Evolutionary conservation across 2,888 invertebrate genomes (phyloP).

Genomic region (Perithous albicinctus): DNA sequence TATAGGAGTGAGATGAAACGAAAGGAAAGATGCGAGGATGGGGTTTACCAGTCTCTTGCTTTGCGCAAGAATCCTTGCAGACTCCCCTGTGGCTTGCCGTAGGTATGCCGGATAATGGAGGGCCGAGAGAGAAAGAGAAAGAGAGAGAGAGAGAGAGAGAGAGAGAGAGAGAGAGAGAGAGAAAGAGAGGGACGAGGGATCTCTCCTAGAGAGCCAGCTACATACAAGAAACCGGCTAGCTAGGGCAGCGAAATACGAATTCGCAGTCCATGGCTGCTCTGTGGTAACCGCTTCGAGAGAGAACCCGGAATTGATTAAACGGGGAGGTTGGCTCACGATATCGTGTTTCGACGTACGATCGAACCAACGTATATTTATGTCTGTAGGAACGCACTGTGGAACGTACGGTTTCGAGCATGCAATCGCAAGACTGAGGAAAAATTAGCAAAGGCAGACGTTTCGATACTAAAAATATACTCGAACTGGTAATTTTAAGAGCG

Average conservation of each 20-base stretch:
- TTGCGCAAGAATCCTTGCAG: conserved; percentile 64
- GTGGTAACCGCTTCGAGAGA: conserved; percentile 25
- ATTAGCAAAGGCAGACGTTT: not conserved
- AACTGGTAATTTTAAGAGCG: too few relatives aligned
- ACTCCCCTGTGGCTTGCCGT: conserved; percentile 59
- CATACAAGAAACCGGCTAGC: conserved; percentile 22
- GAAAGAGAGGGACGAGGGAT: too few relatives aligned
- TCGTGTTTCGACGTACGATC: conserved; percentile 40
- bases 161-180: too few relatives aligned
- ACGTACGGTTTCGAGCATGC: not conserved
- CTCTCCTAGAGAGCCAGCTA: conserved; percentile 2
- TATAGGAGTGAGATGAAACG: conserved; percentile 53
- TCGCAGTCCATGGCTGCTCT: conserved; percentile 10
- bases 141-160: too few relatives aligned
- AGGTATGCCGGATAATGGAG: conserved; percentile 58
- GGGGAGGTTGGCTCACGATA: conserved; percentile 14
- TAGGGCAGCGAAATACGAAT: conserved; percentile 45
- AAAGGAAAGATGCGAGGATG: conserved; percentile 36
- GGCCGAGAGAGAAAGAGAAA: conserved; percentile 42
- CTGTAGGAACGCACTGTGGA: not conserved
- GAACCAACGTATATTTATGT: conserved; percentile 41
- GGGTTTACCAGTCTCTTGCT: conserved; percentile 54
- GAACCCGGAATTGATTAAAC: conserved; percentile 48
- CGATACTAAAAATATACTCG: too few relatives aligned
- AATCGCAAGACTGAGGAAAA: not conserved